Evolutionary conservation across 2,888 invertebrate genomes (phyloP), one percentile per base, ranked within the genome.

Genomic region (Cryptocephalus moraei): DNA sequence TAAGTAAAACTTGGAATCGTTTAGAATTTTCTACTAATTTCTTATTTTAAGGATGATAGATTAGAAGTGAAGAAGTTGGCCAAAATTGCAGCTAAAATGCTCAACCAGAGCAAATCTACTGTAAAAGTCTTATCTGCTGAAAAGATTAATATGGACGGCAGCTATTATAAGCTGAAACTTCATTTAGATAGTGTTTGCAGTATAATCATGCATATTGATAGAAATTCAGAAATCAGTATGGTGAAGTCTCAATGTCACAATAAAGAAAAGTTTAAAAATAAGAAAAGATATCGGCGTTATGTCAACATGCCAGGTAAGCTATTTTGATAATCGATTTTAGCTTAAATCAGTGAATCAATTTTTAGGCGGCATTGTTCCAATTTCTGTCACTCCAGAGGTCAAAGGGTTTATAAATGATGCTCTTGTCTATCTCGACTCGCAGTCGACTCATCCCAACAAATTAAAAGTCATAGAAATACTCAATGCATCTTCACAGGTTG

Each of bases 171-270:
- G 45, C 52, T 76, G 40, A 68, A 61, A 45, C 54, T 73, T 12
- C 61, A 65, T 51, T 64, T 75, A 9, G 74, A 69, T 11, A 76
- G 75, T 64, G 72, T 78, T 45, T 81, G 81, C 59, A 75, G 76
- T 56, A 72, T 77, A 12, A 67, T 76, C 47, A 66, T 58, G 9
- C 45, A 33, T 1, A 66, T 72, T 39, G 65, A 71, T 39, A 61
- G 70, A 48, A 63, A 66, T 33, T 61, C 59, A 31, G 60, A 64
- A 39, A 74, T 75, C 1, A 72, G 73, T 58, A 65, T 80, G 11
- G 53, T 76, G 8, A 74, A 71, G 51, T 72, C 72, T 4, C 73
- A 74, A 53, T 80, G 80, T 60, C 70, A 72, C n/a, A 9, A 31
- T 14, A 45, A 38, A 33, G 12, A 36, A 36, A 36, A 36, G 12